Evolutionary conservation across 2,888 invertebrate species (phyloP), one percentile per base, ranked within the genome.

Genomic region (Suillia variegata): DNA sequence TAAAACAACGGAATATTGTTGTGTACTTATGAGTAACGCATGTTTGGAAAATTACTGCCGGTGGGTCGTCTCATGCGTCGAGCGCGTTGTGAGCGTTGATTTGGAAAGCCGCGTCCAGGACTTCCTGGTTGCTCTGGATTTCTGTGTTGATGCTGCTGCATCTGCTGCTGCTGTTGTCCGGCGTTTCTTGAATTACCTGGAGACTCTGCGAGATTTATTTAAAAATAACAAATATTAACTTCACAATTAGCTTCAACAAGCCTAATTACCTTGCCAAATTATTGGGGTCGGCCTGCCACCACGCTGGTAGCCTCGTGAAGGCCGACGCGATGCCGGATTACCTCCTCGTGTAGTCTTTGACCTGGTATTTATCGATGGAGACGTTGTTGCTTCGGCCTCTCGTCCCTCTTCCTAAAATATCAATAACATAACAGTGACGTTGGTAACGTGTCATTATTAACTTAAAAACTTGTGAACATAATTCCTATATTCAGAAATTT

Each of bases 301-400:
- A 72, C 76, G 68, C 61, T 71, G 77, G 77, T 78, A 56, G 70
- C 77, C 65, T 71, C 82, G 71, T 67, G 76, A 34, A 65, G 74
- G 68, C n/a, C 80, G 75, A 34, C 78, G 70, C 58, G 83, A 71
- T 26, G 79, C 77, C 42, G 74, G 79, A 61, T 74, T 67, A 13
- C 78, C 68, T 67, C 78, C 68, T 67, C 80, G 67, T 67, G 80
- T 58, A 59, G 78, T 72, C 15, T 82, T 82, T 2, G 76, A 81
- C 1, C 87, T 81, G 3, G 86, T 86, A 64, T 86, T 87, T 51
- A 85, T 85, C 18, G 87, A 87, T 2, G 86, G 87, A 1, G 85
- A 84, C n/a, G 80, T 75, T 64, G 87, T 87, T 1, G 92, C 92
- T 80, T 92, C 92, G 1, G 92, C 92, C 82, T 92, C 92, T 54